Evolutionary conservation across 2,888 invertebrate species (phyloP).

Genomic region (Heliconius aoede): DNA sequence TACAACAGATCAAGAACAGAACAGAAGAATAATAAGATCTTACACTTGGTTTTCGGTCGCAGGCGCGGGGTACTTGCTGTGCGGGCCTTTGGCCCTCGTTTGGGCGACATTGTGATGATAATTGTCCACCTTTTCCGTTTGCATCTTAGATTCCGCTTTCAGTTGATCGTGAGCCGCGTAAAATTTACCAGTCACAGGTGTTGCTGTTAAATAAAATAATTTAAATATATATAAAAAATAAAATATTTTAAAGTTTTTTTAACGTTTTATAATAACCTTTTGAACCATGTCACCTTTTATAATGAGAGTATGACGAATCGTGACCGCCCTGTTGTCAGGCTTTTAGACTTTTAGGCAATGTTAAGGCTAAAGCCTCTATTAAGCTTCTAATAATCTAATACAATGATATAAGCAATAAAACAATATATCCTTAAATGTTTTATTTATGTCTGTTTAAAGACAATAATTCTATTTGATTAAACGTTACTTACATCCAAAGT

Average conservation of each 20-base stretch:
- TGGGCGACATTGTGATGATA: constrained; percentile 70
- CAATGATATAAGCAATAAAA: background rate
- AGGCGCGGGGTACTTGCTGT: constrained; percentile 65
- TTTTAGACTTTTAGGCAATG: too few relatives aligned
- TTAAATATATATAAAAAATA: too few relatives aligned
- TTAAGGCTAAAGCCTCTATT: background rate
- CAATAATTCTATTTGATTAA: background rate
- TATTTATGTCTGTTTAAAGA: background rate
- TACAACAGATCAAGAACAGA: background rate
- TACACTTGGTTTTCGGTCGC: constrained; percentile 72
- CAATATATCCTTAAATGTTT: background rate
- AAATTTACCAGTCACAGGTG: constrained; percentile 75
- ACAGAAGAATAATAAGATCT: constrained; percentile 43
- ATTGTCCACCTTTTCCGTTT: constrained; percentile 62
- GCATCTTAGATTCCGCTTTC: constrained; percentile 59
- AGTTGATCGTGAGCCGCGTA: constrained; percentile 74
- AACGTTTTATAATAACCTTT: background rate
- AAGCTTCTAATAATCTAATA: background rate
- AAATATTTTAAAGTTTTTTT: background rate
- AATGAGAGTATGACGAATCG: too few relatives aligned
- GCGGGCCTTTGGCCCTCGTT: constrained; percentile 72
- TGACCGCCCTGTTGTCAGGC: too few relatives aligned
- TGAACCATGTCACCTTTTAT: too few relatives aligned
- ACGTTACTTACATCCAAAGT: constrained; percentile 72
- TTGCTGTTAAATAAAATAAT: constrained; percentile 45